phyloP scores from a whole-genome alignment of 1,140 invertebrate genomes.

The Rhagoletis pomonella region DNA sequence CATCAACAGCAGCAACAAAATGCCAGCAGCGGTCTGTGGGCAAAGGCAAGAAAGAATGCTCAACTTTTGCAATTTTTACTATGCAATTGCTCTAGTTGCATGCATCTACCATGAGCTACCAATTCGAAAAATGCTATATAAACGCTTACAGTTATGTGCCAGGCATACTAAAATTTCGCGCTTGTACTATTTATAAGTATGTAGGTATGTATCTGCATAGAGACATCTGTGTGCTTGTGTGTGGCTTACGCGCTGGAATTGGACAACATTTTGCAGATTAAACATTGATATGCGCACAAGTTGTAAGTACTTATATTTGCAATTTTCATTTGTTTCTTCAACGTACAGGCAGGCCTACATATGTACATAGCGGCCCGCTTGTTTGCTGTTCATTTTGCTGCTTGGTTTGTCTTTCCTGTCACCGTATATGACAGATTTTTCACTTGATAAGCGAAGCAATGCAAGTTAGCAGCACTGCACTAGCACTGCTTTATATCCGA shows the following conservation, averaged over 20 bases:
- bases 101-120: not conserved
- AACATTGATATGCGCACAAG: slow-evolving; percentile 43
- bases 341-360: no score
- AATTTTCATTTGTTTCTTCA: slow-evolving; percentile 33
- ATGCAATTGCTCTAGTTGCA: slow-evolving; percentile 39
- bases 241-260: not conserved
- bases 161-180: slow-evolving; percentile 13
- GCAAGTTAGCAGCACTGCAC: not conserved
- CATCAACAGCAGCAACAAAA: no score
- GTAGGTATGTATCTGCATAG: not conserved
- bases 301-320: slow-evolving; percentile 51
- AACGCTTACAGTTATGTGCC: slow-evolving; percentile 44
- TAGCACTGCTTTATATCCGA: not conserved
- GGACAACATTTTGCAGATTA: slow-evolving; percentile 45
- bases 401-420: slow-evolving; percentile 5
- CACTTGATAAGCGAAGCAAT: slow-evolving; percentile 36
- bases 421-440: slow-evolving; percentile 45
- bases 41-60: not conserved
- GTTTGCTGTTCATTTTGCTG: not conserved
- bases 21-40: not conserved
- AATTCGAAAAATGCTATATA: not conserved
- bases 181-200: not conserved
- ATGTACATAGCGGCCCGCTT: not conserved
- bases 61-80: not conserved
- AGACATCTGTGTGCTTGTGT: not conserved